Evolutionary conservation across 2,797 vertebrate genomes (phyloP), one percentile per base, ranked within the genome.

Genomic region (Ctenochaetus hawaiiensis): DNA sequence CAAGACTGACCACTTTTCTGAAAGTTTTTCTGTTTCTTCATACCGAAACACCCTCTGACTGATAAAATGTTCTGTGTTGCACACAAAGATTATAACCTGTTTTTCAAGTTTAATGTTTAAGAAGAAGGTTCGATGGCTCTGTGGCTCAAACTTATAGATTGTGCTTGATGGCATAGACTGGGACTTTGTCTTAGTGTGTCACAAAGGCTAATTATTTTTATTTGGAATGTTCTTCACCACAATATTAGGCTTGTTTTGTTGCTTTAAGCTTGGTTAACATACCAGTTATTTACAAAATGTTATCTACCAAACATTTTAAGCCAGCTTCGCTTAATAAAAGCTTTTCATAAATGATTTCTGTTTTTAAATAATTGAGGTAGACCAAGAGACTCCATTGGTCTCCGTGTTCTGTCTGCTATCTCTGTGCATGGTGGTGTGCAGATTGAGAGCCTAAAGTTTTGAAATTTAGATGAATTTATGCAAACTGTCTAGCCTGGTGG

Each of bases 381-480:
- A 37, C 11, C 1, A 30, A 61, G 8, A 67, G 6, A 53, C 37
- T 53, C 58, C 22, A 30, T 8, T 1, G 8, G n/a, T 11, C 48
- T 12, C 52, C 43, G 14, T 72, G 23, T 8, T 44, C 41, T 39
- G 11, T 10, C 18, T 63, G 53, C 26, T 56, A 1, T 47, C 20
- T 39, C 39, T 62, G n/a, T 52, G 7, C 30, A 30, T 30, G 30
- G 30, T 30, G 5, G 7, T 41, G 16, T 72, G 53, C 67, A 30
- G 26, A 48, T 17, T 26, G 16, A 75, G 69, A 66, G 39, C 26
- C 39, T 52, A 26, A 26, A 59, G 49, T 58, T 39, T 51, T 54
- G 0, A 37, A 66, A 14, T 66, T 49, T 23, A 26, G 39, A 62
- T 37, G 53, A 53, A 80, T 73, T 26, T 45, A 60, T 8, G 48